Percentiles rank a stretch among this genome's conserved stretches.
Conservation (phyloP, 1,140 invertebrate genomes). For the Heliconius melpomene region DNA sequence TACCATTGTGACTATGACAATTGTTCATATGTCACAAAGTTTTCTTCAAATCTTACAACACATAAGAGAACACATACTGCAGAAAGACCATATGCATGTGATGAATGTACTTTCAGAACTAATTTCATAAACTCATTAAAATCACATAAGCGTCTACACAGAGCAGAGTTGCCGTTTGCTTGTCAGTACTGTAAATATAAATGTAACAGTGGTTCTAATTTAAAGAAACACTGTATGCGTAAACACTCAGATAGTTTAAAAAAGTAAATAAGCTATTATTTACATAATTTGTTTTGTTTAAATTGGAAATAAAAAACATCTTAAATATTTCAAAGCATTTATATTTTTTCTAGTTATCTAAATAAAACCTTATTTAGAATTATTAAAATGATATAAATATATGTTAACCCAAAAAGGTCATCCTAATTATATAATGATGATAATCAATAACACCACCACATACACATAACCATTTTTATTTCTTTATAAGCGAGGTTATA, state of each 20-base stretch:
- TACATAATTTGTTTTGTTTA: background rate
- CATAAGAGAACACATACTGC: conserved; percentile 80
- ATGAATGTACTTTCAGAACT: conserved; percentile 84
- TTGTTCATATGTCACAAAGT: conserved; percentile 60
- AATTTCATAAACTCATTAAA: conserved; percentile 72
- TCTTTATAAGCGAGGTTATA: conserved; percentile 56
- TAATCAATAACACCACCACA: conserved; percentile 50
- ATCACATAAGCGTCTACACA: conserved; percentile 74
- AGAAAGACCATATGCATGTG: conserved; percentile 85
- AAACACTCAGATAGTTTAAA: conserved; percentile 53
- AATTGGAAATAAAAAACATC: conserved; percentile 30
- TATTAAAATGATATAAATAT: conserved; percentile 70
- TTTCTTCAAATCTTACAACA: conserved; percentile 68
- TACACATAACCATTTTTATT: conserved; percentile 61
- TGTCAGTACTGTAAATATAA: conserved; percentile 73
- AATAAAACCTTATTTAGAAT: conserved; percentile 66
- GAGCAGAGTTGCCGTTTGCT: conserved; percentile 66
- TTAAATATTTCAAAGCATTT: conserved; percentile 44
- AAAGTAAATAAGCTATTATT: conserved; percentile 11
- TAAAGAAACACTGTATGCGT: conserved; percentile 74
- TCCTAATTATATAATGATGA: conserved; percentile 65
- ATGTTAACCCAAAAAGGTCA: conserved; percentile 65
- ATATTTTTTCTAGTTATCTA: conserved; percentile 60
- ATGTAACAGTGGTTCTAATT: conserved; percentile 78
- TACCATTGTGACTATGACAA: conserved; percentile 54